Base-by-base conservation (phyloP, 2,888 invertebrate species). In the Aplocera efformata region DNA sequence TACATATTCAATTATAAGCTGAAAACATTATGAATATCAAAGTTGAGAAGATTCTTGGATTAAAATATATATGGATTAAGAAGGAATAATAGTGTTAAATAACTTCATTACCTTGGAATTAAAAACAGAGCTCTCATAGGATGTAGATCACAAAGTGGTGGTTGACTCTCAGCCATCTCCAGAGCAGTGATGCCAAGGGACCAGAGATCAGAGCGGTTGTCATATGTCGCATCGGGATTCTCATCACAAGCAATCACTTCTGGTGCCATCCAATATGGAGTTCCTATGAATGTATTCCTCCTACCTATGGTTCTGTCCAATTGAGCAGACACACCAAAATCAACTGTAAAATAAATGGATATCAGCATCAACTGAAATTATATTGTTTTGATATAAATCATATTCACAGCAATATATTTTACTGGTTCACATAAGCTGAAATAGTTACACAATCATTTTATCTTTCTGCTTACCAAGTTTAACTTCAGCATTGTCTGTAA, bases 221-320 rank as follows among this genome's bases (percentile, higher is more conserved):
- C 99, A 74, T 99, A 99, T 10, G 99, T 99, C 44, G 99, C 99
- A 77, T 99, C 99, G 31, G 98, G 98, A 88, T 99, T 99, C 86
- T 99, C 99, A 88, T 99, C 99, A 85, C 99, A 99, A 40, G 99
- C 99, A 71, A 99, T 99, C 31, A 99, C 99, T 90, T 99, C 99
- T 1, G 98, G 99, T 25, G 98, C 98, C 99, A 99, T 99, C 97
- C 97, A 97, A 78, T 97, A 97, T 6, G 97, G 97, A 9, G 97
- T 97, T 55, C 99, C 99, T 67, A 99, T 99, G 78, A 99, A 99
- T 29, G 98, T 99, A 86, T 99, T 99, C 70, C 99, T 91, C 63
- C 99, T 91, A 48, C 99, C 99, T 81, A 99, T 98, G 56, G 99
- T 99, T 70, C 99, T 93, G 89, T 99, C 99, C 74, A 99, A 89